Percentiles rank a stretch among this genome's conserved stretches.
phyloP scores from a whole-genome alignment of 1,140 invertebrate genomes.

The Heliconius congener region DNA sequence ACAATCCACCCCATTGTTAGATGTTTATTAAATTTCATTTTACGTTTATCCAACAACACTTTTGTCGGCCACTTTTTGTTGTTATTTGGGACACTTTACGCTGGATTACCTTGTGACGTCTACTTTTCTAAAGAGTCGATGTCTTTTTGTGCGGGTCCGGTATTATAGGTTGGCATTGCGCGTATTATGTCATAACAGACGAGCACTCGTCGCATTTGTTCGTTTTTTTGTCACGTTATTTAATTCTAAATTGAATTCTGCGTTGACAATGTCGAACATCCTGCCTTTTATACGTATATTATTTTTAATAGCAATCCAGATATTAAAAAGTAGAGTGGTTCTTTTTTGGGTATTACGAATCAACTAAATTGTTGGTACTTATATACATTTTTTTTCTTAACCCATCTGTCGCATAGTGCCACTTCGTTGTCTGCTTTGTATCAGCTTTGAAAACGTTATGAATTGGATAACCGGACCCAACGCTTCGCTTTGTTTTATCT shows the following conservation, averaged over 20 bases:
- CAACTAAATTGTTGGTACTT: background rate
- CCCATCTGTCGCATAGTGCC: background rate
- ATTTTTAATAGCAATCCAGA: slow-evolving; percentile 52
- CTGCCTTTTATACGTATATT: slow-evolving; percentile 63
- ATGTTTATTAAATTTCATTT: slow-evolving; percentile 82
- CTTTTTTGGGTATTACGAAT: slow-evolving; percentile 18
- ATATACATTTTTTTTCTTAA: background rate
- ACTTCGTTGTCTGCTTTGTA: background rate
- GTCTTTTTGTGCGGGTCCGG: slow-evolving; percentile 68
- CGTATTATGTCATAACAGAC: slow-evolving; percentile 80
- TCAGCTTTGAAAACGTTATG: background rate
- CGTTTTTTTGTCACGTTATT: slow-evolving; percentile 67
- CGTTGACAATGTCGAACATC: slow-evolving; percentile 76
- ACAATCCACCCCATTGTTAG: slow-evolving; percentile 66
- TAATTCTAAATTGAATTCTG: slow-evolving; percentile 76
- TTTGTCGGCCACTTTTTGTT: slow-evolving; percentile 76
- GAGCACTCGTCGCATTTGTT: slow-evolving; percentile 64
- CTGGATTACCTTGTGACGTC: slow-evolving; percentile 73
- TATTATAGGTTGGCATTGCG: slow-evolving; percentile 72
- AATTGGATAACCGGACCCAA: background rate
- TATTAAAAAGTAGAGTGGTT: slow-evolving; percentile 41
- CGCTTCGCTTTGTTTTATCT: background rate
- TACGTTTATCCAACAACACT: slow-evolving; percentile 80
- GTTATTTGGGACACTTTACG: slow-evolving; percentile 78
- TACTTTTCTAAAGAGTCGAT: slow-evolving; percentile 63